These are phyloP conservation scores for Pollicipes pollicipes DNA, from an alignment of 1,140 invertebrate genomes.

Conservation along the genomic window DNA sequence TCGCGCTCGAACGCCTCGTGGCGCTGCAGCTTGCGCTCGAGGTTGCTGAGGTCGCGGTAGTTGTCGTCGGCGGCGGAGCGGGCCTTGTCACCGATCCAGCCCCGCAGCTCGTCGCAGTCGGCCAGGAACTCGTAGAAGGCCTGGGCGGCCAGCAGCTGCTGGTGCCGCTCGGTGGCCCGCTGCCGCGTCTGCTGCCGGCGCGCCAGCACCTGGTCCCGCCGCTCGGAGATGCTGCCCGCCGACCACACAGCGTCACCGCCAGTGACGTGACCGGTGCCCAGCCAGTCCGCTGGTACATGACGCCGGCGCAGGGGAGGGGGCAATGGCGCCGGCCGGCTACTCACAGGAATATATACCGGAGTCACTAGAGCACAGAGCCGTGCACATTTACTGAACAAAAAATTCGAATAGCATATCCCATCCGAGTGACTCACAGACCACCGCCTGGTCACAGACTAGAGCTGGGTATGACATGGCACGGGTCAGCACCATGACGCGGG, in stretches of 20 bases:
- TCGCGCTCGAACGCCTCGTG: constrained; percentile 96
- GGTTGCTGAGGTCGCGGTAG: constrained; percentile 74
- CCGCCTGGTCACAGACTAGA: too few species aligned
- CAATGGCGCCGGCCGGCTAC: too few species aligned
- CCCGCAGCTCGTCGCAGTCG: constrained; percentile 65
- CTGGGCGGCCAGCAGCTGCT: constrained; percentile 53
- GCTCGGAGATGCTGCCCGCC: background rate
- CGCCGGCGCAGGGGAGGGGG: too few species aligned
- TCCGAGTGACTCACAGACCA: too few species aligned
- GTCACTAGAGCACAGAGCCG: too few species aligned
- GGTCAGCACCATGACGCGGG: too few species aligned
- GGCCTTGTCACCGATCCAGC: constrained; percentile 84
- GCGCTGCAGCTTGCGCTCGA: constrained; percentile 86
- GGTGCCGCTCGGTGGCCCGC: constrained; percentile 47
- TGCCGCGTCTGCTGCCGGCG: constrained; percentile 54
- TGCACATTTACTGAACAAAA: too few species aligned
- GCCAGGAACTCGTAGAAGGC: constrained; percentile 71
- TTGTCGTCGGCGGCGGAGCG: constrained; percentile 80
- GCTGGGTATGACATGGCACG: too few species aligned
- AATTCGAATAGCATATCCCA: too few species aligned
- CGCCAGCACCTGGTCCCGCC: constrained; percentile 48
- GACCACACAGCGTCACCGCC: background rate
- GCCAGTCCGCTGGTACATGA: too few species aligned
- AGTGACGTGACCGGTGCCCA: background rate
- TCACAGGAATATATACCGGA: too few species aligned